Conservation (phyloP, 2,797 vertebrate species). For the Catostomus latipinnis region DNA sequence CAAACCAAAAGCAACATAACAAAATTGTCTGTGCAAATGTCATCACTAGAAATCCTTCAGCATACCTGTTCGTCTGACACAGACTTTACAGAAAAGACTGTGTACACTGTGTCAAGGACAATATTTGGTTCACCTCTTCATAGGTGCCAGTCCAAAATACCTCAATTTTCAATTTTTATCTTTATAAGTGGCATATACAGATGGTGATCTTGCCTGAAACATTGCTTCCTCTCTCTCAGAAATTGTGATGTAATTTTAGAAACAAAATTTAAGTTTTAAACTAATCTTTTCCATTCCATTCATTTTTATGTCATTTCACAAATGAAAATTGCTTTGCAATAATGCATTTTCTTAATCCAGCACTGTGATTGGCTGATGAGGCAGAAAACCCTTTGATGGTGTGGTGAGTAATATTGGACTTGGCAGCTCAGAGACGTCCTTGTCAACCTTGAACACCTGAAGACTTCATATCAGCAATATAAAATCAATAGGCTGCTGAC, state of each 20-base stretch:
- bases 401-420: slow-evolving; percentile 56
- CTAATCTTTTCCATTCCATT: background rate
- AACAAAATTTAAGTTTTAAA: background rate
- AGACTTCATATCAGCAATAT: slow-evolving; percentile 69
- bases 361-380: slow-evolving; percentile 39
- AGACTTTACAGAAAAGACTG: slow-evolving; percentile 8
- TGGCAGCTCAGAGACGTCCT: slow-evolving; percentile 61
- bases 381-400: slow-evolving; percentile 3
- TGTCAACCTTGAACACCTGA: slow-evolving; percentile 67
- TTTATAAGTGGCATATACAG: background rate
- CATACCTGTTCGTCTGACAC: background rate
- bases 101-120: background rate
- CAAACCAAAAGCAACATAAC: background rate
- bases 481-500: slow-evolving; percentile 70
- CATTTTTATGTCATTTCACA: slow-evolving; percentile 4
- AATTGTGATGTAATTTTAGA: background rate
- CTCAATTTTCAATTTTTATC: background rate
- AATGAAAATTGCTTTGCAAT: background rate
- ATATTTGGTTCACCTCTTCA: slow-evolving; percentile 26
- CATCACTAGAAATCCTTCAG: background rate
- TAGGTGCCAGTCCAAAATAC: slow-evolving; percentile 10
- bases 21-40: slow-evolving; percentile 22
- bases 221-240: background rate
- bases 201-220: background rate
- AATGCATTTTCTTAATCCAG: background rate